Evolutionary conservation across 2,888 invertebrate genomes (phyloP).

Genomic region (Biston betularia): DNA sequence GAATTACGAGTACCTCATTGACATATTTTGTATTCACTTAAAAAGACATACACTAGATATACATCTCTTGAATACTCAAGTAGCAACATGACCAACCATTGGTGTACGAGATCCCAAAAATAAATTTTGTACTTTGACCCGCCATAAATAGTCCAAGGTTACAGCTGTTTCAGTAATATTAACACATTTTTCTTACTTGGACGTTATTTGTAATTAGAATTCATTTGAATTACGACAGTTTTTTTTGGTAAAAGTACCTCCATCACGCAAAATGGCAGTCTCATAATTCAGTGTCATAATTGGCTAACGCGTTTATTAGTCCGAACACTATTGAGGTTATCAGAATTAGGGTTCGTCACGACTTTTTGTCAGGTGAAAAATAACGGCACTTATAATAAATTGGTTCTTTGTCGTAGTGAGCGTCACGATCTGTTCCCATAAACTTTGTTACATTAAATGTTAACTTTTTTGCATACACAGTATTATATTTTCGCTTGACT

Average conservation of each 20-base stretch:
- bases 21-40: too few species aligned
- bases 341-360: constrained; percentile 66
- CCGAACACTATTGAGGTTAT: constrained; percentile 59
- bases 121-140: background rate
- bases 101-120: background rate
- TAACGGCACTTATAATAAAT: constrained; percentile 15
- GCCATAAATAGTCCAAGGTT: constrained; percentile 24
- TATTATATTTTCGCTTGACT: too few species aligned
- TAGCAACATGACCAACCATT: background rate
- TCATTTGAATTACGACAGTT: constrained; percentile 28
- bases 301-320: constrained; percentile 65
- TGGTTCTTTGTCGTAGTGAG: background rate
- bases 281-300: constrained; percentile 76
- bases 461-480: background rate
- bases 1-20: too few species aligned
- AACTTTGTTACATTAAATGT: background rate
- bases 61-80: too few species aligned
- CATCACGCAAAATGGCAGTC: constrained; percentile 69
- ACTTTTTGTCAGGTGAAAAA: constrained; percentile 52
- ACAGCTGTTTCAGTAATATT: constrained; percentile 24
- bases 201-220: constrained; percentile 32
- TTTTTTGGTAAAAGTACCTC: constrained; percentile 34
- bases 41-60: too few species aligned
- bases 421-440: background rate
- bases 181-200: constrained; percentile 9